Evolutionary conservation across 2,797 vertebrate species (phyloP).

Genomic region (Crenuchus spilurus): DNA sequence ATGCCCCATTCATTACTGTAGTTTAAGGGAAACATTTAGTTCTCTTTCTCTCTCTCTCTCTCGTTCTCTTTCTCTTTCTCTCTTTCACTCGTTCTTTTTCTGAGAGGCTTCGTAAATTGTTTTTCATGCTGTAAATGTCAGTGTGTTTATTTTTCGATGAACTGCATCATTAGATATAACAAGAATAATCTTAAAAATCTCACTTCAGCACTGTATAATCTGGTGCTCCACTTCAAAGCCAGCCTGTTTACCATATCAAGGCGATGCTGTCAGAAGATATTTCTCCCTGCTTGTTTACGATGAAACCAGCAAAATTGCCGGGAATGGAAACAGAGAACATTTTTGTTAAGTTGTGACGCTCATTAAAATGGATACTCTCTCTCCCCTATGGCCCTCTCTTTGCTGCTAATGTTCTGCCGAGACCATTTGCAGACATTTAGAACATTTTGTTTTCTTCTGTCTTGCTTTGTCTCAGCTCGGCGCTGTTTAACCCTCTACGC

Average conservation of each 20-base stretch:
- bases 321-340: conserved; percentile 64
- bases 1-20: conserved; percentile 61
- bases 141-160: conserved; percentile 64
- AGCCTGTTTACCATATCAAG: conserved; percentile 69
- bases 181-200: conserved; percentile 69
- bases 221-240: conserved; percentile 66
- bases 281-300: conserved; percentile 62
- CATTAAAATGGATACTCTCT: conserved; percentile 61
- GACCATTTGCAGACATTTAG: conserved; percentile 53
- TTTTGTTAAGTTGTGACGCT: conserved; percentile 66
- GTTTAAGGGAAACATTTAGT: conserved; percentile 54
- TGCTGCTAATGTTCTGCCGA: conserved; percentile 50
- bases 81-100: conserved; percentile 2
- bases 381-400: conserved; percentile 45
- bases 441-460: conserved; percentile 53
- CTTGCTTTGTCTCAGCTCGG: conserved; percentile 42
- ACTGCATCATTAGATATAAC: conserved; percentile 67
- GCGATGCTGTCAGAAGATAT: conserved; percentile 64
- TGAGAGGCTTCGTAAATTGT: conserved; percentile 55
- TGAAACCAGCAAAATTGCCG: conserved; percentile 63
- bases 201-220: conserved; percentile 63
- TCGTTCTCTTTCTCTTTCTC: conserved; percentile 8
- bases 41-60: conserved; percentile 13
- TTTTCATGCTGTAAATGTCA: conserved; percentile 62
- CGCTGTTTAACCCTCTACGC: conserved; percentile 52